Base-by-base conservation (phyloP, 2,888 invertebrate genomes). In the Apamea sordens region DNA sequence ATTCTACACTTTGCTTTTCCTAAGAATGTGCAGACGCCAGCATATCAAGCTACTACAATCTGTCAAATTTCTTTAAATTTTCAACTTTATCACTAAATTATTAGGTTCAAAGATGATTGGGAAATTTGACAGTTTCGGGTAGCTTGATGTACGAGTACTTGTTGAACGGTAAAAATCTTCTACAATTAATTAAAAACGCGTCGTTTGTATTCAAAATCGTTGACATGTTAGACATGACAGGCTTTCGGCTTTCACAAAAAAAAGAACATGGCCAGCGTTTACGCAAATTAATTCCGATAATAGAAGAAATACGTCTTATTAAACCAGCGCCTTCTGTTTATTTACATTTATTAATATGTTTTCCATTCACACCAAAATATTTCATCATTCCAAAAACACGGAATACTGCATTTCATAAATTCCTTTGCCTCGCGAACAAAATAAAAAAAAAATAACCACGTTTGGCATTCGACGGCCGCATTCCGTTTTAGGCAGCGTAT, bases 381-480 rank as follows among this genome's bases (percentile, higher is more conserved):
- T 82, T 86, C 32, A 72, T 70, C 53, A 68, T 84, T 76, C 53
- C 21, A 53, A 63, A 86, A 82, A 82, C 75, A 84, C 70, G 67
- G 79, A 79, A 82, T 67, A 83, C 72, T 69, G 68, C 77, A 72
- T 88, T 81, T 75, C 77, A 64, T 72, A 77, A 67, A 83, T 85
- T 68, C 83, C 82, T 76, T 64, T 53, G 76, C 82, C 73, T 65
- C 83, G 85, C 85, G 79, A 86, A 87, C 81, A 80, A 80, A 84
- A 84, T 84, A 83, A 89, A 89, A 86, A 90, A 91, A 90, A 89
- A 91, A 85, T 85, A 91, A 92, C 89, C 80, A 80, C 88, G 87
- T 90, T 91, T 89, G 90, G 91, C 88, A 92, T 93, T 91, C 91
- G 87, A 91, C 89, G 89, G 88, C 82, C 89, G 89, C 94, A 94